Evolutionary conservation across 2,888 invertebrate species (phyloP).

Genomic region (Parascotia fuliginaria): DNA sequence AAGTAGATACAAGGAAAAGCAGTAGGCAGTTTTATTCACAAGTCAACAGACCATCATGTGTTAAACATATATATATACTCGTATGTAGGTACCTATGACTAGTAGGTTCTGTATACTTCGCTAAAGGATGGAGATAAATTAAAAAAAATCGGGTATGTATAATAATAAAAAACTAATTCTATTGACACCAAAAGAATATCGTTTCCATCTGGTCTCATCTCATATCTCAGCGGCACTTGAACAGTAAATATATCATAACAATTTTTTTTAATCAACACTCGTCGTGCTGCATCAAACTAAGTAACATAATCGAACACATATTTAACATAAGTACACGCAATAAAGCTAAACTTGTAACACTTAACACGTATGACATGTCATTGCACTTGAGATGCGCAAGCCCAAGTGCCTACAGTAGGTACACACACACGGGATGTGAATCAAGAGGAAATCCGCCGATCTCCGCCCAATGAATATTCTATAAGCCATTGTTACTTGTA

Average conservation of each 20-base stretch:
- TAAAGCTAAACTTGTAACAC: constrained; percentile 18
- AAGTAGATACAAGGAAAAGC: no score
- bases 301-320: constrained; percentile 3
- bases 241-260: neutral
- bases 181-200: no score
- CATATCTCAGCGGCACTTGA: no score
- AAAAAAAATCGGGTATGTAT: no score
- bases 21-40: no score
- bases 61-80: no score
- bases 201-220: no score
- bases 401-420: constrained; percentile 39
- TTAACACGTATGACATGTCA: constrained; percentile 43
- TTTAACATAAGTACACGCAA: constrained; percentile 4
- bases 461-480: constrained; percentile 63
- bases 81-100: no score
- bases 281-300: neutral
- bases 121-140: no score
- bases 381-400: constrained; percentile 38
- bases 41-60: no score
- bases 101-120: no score
- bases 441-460: constrained; percentile 71
- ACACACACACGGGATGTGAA: constrained; percentile 40
- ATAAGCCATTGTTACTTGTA: constrained; percentile 59
- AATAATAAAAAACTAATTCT: no score
- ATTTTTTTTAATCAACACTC: neutral